Base-by-base conservation (phyloP, 2,888 invertebrate genomes). In the Schizaphis graminum region DNA sequence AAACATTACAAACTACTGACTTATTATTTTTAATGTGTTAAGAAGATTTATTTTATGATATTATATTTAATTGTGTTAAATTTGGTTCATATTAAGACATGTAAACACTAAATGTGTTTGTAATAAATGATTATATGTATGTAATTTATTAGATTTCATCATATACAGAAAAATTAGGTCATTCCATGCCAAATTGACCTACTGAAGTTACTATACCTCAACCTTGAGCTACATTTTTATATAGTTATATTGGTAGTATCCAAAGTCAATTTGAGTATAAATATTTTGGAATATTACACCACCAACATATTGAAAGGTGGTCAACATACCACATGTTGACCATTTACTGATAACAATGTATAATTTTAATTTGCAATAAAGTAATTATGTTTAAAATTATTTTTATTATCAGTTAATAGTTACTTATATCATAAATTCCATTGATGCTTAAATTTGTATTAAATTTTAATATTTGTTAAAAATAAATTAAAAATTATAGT, bases 201-300 rank as follows among this genome's bases (percentile, higher is more conserved):
- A 91, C 85, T 94, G 28, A 94, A 86, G 61, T 47, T 41, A 26
- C 10, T 67, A n/a, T n/a, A 77, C 93, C 84, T 86, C 57, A 85
- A 90, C 94, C 94, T 90, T 94, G 94, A 91, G 86, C 89, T 90
- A 53, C 85, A 93, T 93, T 93, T 77, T 57, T 44, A n/a, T 49
- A 41, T 28, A 57, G 13, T 47, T 47, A 44, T 85, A 47, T 87
- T 61, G 61, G 41, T 92, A 87, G 87, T 67, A 92, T 67, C 28
- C 56, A 56, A 21, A 53, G 67, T n/a, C n/a, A 13, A 67, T 67
- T n/a, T 67, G 61, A 67, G 26, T 41, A 41, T 41, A 67, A 5
- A 57, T 21, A 44, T 86, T n/a, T 92, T 49, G 53, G 53, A 4
- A 53, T 21, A 53, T 21, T 53, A 49, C 13, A 5, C 53, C 35